Base-by-base conservation (phyloP, 2,113 vertebrate genomes). In the Calyptommatus sinebrachiatus region DNA sequence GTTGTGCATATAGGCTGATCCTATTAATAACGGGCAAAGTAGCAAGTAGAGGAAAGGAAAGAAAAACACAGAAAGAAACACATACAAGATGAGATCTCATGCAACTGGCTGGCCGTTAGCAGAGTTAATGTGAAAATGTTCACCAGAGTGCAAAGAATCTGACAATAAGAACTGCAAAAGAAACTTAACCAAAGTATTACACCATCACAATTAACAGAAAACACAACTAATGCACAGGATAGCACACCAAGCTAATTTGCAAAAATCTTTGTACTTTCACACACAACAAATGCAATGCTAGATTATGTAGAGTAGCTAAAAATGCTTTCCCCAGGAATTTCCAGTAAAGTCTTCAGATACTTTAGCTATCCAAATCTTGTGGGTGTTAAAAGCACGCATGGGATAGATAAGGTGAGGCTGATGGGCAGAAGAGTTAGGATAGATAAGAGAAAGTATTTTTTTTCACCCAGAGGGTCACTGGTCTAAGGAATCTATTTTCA, bases 1-100 rank as follows among this genome's bases (percentile, higher is more conserved):
- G 94, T 92, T 91, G 96, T 97, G 90, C 97, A 99, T 94, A 96
- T 91, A 91, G 96, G 95, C 93, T 95, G 95, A 94, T 98, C 96
- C 97, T 99, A 96, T 91, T 93, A 94, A 94, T 95, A 95, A 95
- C 76, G 48, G 94, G 94, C 92, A 95, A 95, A 95, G 95, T 95
- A 95, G 95, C 94, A 92, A 95, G 87, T 91, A 93, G 91, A 93
- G 89, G 95, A 91, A 93, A 94, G 92, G 82, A 93, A 94, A 94
- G 91, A 90, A 93, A 41, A 93, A 92, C 94, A 95, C 94, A 95
- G 89, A 94, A 92, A 93, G 93, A 94, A 93, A 94, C 93, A 95
- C 93, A 95, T 71, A 94, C 93, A 91, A 92, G 92, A 95, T 95
- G 94, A 94, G 90, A 94, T 92, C 85, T 88, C 95, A 95, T 95